These are phyloP conservation scores for Percopsis transmontana DNA, from an alignment of 2,113 vertebrate genomes.

Conservation along the genomic window DNA sequence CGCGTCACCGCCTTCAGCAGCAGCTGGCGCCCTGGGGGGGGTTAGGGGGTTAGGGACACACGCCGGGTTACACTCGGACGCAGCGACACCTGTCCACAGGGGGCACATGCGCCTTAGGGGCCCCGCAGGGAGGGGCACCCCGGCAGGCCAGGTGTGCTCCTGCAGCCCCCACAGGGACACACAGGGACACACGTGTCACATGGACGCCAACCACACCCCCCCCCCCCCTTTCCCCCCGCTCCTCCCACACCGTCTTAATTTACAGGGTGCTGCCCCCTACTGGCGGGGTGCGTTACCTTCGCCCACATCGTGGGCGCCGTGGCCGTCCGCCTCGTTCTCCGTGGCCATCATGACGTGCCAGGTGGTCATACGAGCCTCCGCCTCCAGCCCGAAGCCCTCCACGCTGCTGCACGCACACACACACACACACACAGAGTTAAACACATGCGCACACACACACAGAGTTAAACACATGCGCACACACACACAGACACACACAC, in stretches of 20 bases:
- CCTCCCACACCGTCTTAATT: too few relatives aligned
- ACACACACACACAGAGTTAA: too few relatives aligned
- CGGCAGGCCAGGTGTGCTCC: too few relatives aligned
- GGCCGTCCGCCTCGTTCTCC: slow-evolving; percentile 87
- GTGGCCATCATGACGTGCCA: slow-evolving; percentile 97
- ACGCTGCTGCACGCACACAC: slow-evolving; percentile 79
- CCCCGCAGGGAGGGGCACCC: too few relatives aligned
- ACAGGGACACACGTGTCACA: not conserved
- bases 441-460: not conserved
- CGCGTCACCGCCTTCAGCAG: slow-evolving; percentile 96
- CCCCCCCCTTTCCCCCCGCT: too few relatives aligned
- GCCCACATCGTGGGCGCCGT: slow-evolving; percentile 91
- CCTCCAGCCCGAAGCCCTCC: slow-evolving; percentile 97
- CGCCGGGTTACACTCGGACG: not conserved
- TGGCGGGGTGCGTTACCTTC: slow-evolving; percentile 81
- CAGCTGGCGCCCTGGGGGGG: slow-evolving; percentile 87
- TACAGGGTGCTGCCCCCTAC: too few relatives aligned
- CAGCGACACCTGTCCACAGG: not conserved
- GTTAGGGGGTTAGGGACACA: not conserved
- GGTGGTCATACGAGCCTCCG: slow-evolving; percentile 98
- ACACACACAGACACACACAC: not conserved
- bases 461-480: not conserved
- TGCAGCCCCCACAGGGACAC: not conserved
- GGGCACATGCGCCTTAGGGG: too few relatives aligned
- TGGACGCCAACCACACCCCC: too few relatives aligned